Conservation (phyloP, 1,140 invertebrate species). For the Caenorhabditis latens region DNA sequence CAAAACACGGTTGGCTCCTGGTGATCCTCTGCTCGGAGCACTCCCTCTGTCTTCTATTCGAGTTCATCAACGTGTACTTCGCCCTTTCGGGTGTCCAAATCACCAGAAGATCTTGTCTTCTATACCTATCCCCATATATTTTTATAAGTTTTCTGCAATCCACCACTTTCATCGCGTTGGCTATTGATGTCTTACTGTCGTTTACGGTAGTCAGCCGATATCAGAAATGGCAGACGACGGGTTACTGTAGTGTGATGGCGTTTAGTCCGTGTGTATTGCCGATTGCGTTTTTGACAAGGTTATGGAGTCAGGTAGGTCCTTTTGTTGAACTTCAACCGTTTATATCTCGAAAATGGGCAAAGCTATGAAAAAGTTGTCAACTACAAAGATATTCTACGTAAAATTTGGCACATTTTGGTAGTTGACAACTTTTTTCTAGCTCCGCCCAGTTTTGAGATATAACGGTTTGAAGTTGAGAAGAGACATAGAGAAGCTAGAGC, state of each 20-base stretch:
- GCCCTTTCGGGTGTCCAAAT: neutral
- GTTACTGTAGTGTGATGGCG: slow-evolving; percentile 5
- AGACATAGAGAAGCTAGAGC: no score
- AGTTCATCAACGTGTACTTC: slow-evolving; percentile 4
- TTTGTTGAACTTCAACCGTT: neutral
- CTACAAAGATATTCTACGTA: no score
- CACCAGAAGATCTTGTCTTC: neutral
- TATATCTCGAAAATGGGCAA: neutral
- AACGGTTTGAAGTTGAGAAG: no score
- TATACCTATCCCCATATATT: slow-evolving; percentile 22
- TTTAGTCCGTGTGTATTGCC: neutral
- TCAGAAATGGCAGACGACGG: neutral
- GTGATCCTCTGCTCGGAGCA: slow-evolving; percentile 10
- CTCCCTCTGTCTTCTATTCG: slow-evolving; percentile 10
- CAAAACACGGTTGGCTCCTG: slow-evolving; percentile 15
- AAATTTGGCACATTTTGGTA: no score
- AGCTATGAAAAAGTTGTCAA: no score
- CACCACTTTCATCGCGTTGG: slow-evolving; percentile 9
- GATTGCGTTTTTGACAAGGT: slow-evolving; percentile 3
- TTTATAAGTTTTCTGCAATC: slow-evolving; percentile 17
- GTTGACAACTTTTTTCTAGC: no score
- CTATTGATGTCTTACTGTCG: neutral
- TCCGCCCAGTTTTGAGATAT: no score
- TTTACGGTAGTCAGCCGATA: slow-evolving; percentile 11
- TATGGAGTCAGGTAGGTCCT: slow-evolving; percentile 10